Conservation (phyloP, 2,888 invertebrate species). For the Melieria omissa region DNA sequence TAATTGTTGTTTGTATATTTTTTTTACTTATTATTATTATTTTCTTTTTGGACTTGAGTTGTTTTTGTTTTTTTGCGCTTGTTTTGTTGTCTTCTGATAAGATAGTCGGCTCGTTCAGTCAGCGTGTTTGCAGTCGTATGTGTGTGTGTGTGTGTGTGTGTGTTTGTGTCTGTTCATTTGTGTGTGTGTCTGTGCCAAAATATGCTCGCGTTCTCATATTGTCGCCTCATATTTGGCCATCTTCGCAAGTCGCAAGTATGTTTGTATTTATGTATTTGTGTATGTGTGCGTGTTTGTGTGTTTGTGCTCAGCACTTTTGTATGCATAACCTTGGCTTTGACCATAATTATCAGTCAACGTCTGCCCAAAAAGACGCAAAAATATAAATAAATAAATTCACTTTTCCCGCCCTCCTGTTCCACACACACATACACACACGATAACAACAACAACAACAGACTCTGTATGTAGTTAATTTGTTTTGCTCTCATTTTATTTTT, state of each 20-base stretch:
- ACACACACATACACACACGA: no score
- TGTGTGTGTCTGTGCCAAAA: not conserved
- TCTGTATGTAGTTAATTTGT: no score
- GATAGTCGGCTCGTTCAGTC: not conserved
- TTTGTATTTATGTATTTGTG: no score
- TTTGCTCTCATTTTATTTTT: no score
- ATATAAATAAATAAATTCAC: no score
- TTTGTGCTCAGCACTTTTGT: conserved; percentile 18
- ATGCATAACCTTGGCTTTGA: conserved; percentile 36
- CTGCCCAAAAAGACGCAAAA: no score
- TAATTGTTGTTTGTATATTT: not conserved
- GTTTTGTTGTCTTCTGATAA: not conserved
- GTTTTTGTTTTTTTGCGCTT: not conserved
- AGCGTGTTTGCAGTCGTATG: not conserved
- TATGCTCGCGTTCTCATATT: conserved; percentile 2
- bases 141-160: conserved; percentile 5
- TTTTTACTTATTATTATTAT: not conserved
- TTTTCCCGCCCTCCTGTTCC: no score
- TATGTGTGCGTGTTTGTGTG: conserved; percentile 37
- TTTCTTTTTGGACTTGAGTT: not conserved
- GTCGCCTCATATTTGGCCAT: conserved; percentile 27
- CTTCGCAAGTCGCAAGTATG: conserved; percentile 35
- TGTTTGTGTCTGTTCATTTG: not conserved
- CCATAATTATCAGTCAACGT: not conserved
- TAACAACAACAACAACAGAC: no score